Percentiles rank a stretch among this genome's conserved stretches.
These are phyloP conservation scores for Phaetusa simplex DNA, from an alignment of 2,113 vertebrate genomes.

Conservation along the genomic window DNA sequence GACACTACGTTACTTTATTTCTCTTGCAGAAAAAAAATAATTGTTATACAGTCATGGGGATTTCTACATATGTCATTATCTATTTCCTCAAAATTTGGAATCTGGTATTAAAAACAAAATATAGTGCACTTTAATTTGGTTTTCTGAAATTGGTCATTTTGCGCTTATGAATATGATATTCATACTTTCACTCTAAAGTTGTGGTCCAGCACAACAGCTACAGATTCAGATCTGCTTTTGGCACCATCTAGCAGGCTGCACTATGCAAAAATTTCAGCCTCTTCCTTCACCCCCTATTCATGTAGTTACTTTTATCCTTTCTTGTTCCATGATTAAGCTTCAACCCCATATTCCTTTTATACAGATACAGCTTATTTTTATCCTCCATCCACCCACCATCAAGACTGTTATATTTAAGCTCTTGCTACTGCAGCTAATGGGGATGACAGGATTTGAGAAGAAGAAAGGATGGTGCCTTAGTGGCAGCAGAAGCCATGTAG, in stretches of 20 bases:
- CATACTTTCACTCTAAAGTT: neutral
- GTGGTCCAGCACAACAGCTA: neutral
- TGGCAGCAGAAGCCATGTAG: neutral
- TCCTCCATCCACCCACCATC: neutral
- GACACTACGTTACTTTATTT: neutral
- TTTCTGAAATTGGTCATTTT: neutral
- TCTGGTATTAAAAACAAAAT: neutral
- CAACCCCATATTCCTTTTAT: neutral
- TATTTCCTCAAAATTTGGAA: neutral
- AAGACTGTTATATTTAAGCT: neutral
- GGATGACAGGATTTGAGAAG: neutral
- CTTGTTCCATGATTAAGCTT: neutral
- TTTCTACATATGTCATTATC: neutral
- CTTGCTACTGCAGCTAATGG: neutral
- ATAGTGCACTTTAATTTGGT: neutral
- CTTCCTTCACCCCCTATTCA: neutral
- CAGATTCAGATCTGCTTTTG: neutral
- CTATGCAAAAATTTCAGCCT: neutral
- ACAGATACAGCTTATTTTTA: neutral
- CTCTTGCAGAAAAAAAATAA: neutral
- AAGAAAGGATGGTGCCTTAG: neutral
- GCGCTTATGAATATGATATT: neutral
- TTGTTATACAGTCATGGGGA: fast-evolving
- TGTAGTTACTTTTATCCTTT: neutral
- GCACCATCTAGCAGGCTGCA: neutral